These are phyloP conservation scores for Cataglyphis albicans DNA, from an alignment of 2,888 invertebrate species.

Conservation along the genomic window DNA sequence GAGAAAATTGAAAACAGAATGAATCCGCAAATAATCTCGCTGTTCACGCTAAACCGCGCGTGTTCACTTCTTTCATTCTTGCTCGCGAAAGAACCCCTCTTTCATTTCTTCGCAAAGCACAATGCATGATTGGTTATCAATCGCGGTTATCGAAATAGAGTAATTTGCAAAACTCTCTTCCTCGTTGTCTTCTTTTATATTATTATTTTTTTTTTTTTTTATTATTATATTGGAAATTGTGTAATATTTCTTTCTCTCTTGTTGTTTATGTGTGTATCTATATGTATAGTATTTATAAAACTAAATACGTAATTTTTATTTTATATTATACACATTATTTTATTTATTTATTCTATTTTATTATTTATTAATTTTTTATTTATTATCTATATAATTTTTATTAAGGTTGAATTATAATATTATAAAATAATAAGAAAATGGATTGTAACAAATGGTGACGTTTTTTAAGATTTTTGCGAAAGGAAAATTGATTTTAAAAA, in stretches of 20 bases:
- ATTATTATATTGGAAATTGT: not conserved
- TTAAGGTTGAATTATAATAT: too few relatives aligned
- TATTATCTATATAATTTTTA: too few relatives aligned
- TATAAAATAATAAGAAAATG: not conserved
- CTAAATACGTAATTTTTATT: not conserved
- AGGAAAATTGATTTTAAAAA: not conserved
- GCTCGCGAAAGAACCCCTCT: slow-evolving; percentile 18
- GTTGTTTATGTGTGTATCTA: too few relatives aligned
- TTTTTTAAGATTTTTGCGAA: not conserved
- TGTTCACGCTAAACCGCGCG: slow-evolving; percentile 50
- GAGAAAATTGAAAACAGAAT: slow-evolving; percentile 37
- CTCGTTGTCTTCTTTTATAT: not conserved
- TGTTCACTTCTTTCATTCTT: slow-evolving; percentile 32
- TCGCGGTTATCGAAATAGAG: slow-evolving; percentile 25
- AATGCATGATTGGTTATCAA: slow-evolving; percentile 30
- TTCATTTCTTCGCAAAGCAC: slow-evolving; percentile 27
- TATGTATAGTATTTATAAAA: not conserved
- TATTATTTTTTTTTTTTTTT: not conserved
- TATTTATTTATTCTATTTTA: too few relatives aligned
- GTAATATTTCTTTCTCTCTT: too few relatives aligned
- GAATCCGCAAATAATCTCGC: slow-evolving; percentile 45
- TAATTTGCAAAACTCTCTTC: not conserved
- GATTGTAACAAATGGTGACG: not conserved
- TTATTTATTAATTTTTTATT: too few relatives aligned
- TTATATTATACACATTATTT: too few relatives aligned